These are phyloP conservation scores for Nerophis lumbriciformis DNA, from an alignment of 2,113 vertebrate genomes.

Conservation along the genomic window DNA sequence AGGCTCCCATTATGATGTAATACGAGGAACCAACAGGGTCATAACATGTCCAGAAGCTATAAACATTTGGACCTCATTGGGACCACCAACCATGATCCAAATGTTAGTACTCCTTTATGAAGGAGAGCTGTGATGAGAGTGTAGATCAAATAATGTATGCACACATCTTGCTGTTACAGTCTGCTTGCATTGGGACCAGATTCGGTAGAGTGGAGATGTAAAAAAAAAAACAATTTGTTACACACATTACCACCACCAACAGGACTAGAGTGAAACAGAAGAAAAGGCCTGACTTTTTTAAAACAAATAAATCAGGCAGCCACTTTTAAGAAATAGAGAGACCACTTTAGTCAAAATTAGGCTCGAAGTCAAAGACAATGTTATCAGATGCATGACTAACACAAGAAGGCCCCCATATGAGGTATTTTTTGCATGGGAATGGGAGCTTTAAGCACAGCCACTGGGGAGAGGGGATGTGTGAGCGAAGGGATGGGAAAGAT, in stretches of 20 bases:
- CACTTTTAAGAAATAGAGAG: no score
- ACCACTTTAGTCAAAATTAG: no score
- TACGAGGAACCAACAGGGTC: constrained; percentile 26
- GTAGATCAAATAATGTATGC: no score
- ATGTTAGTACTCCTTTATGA: constrained; percentile 13
- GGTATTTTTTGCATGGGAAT: constrained; percentile 59
- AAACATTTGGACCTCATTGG: constrained; percentile 27
- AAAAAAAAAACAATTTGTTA: no score
- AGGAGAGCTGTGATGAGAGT: neutral
- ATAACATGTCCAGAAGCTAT: constrained; percentile 25
- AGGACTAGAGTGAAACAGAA: no score
- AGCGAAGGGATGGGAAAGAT: constrained; percentile 50
- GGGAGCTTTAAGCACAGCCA: constrained; percentile 18
- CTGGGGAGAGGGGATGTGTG: constrained; percentile 38
- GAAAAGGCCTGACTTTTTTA: no score
- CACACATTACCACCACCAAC: no score
- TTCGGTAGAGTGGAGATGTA: no score
- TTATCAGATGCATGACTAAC: constrained; percentile 22
- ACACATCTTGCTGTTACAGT: no score
- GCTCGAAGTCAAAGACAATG: constrained; percentile 2
- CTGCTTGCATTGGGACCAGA: no score
- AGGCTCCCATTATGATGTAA: constrained; percentile 32
- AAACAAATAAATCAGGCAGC: no score
- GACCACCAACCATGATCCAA: constrained; percentile 41
- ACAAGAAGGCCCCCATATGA: constrained; percentile 26